These are phyloP conservation scores for Brachyrhaphis roseni DNA, from an alignment of 2,797 vertebrate species.

Conservation along the genomic window DNA sequence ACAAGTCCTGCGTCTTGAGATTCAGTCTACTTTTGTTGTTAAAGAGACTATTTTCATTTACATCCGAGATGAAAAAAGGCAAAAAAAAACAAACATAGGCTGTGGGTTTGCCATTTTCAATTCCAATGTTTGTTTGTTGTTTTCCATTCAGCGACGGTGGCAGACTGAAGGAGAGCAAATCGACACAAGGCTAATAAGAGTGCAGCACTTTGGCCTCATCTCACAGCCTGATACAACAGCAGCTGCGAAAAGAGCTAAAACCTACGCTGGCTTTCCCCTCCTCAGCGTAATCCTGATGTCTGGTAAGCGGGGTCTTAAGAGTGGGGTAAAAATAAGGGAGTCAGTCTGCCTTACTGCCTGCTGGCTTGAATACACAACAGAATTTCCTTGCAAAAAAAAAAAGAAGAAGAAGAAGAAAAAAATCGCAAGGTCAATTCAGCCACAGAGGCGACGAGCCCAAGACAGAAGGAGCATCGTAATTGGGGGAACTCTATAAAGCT, in stretches of 20 bases:
- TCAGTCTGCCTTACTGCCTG: slow-evolving; percentile 59
- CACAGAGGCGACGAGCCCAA: slow-evolving; percentile 42
- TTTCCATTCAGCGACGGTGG: slow-evolving; percentile 44
- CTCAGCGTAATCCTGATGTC: slow-evolving; percentile 64
- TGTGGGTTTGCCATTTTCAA: slow-evolving; percentile 38
- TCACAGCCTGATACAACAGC: slow-evolving; percentile 57
- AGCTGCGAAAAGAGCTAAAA: slow-evolving; percentile 54
- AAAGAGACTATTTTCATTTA: neutral
- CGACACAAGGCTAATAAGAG: slow-evolving; percentile 62
- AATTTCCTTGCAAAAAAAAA: slow-evolving; percentile 35
- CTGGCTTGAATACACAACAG: slow-evolving; percentile 68
- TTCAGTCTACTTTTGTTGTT: neutral
- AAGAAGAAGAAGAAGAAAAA: no score
- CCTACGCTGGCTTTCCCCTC: slow-evolving; percentile 56
- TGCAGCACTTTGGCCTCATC: slow-evolving; percentile 52
- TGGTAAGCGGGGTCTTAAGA: slow-evolving; percentile 69
- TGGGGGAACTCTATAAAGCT: slow-evolving; percentile 72
- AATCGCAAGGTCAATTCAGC: slow-evolving; percentile 70
- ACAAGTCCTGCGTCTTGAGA: neutral
- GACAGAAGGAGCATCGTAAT: slow-evolving; percentile 69
- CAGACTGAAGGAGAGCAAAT: slow-evolving; percentile 40
- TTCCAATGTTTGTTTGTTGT: slow-evolving; percentile 45
- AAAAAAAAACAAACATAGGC: neutral
- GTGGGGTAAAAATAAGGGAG: slow-evolving; percentile 58
- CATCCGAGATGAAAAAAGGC: neutral